phyloP scores from a whole-genome alignment of 2,888 invertebrate genomes.

The Agrotis puta region DNA sequence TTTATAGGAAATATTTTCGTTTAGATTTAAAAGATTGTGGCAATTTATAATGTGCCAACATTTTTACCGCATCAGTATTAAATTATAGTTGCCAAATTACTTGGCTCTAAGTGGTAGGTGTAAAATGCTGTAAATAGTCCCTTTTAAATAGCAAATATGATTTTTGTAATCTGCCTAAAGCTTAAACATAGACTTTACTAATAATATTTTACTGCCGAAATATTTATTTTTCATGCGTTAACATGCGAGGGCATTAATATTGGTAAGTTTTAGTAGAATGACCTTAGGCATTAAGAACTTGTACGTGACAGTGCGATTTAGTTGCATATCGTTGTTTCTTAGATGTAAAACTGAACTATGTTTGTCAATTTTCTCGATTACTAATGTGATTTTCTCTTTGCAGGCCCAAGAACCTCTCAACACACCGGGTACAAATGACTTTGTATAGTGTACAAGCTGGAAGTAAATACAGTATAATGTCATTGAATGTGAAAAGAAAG shows the following conservation, averaged over 20 bases:
- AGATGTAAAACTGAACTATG: slow-evolving; percentile 28
- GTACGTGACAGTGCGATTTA: slow-evolving; percentile 54
- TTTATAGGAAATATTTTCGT: slow-evolving; percentile 87
- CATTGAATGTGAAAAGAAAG: slow-evolving; percentile 89
- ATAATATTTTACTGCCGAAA: slow-evolving; percentile 80
- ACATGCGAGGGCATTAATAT: slow-evolving; percentile 85
- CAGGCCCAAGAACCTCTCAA: slow-evolving; percentile 96
- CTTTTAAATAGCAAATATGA: slow-evolving; percentile 77
- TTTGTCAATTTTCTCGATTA: slow-evolving; percentile 20
- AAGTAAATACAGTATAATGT: slow-evolving; percentile 88
- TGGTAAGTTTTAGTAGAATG: slow-evolving; percentile 82
- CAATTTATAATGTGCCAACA: slow-evolving; percentile 89
- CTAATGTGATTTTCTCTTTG: slow-evolving; percentile 81
- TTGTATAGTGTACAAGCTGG: slow-evolving; percentile 92
- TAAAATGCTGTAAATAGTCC: slow-evolving; percentile 88
- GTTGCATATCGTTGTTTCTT: slow-evolving; percentile 51
- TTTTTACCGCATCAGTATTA: slow-evolving; percentile 91
- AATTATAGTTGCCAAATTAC: slow-evolving; percentile 87
- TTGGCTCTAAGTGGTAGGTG: slow-evolving; percentile 84
- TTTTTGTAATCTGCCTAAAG: slow-evolving; percentile 79
- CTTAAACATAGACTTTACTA: slow-evolving; percentile 72
- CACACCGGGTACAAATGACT: slow-evolving; percentile 95
- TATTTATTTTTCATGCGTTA: slow-evolving; percentile 88
- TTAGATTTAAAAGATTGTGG: slow-evolving; percentile 82
- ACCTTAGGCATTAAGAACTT: slow-evolving; percentile 51